These are phyloP conservation scores for Drosophila santomea DNA, from an alignment of 1,140 invertebrate genomes.

Conservation along the genomic window DNA sequence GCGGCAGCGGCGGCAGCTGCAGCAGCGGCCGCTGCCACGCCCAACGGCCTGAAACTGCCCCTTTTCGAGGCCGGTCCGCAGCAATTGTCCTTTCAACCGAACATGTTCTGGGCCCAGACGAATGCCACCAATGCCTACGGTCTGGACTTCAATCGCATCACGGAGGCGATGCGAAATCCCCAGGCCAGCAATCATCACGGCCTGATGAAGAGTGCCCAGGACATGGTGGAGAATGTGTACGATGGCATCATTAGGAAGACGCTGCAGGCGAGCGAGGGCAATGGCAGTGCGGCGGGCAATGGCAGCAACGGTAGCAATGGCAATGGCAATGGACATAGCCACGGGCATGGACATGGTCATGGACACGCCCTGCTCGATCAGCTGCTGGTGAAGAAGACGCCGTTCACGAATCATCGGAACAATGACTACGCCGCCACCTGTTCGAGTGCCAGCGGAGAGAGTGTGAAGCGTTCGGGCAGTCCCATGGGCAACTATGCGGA, in stretches of 20 bases:
- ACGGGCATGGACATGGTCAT: conserved; percentile 86
- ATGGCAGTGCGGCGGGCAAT: conserved; percentile 42
- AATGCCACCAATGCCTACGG: conserved; percentile 83
- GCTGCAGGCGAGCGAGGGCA: conserved; percentile 83
- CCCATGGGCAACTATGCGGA: conserved; percentile 67
- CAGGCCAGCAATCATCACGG: conserved; percentile 72
- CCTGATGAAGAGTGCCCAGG: conserved; percentile 79
- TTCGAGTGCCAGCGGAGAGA: conserved; percentile 39
- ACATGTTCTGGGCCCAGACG: conserved; percentile 87
- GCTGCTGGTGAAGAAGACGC: conserved; percentile 88
- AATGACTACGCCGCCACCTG: conserved; percentile 68
- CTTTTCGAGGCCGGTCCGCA: conserved; percentile 86
- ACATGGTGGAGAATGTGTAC: conserved; percentile 87
- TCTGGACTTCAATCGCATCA: conserved; percentile 87
- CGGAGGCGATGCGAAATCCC: conserved; percentile 85
- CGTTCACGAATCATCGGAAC: conserved; percentile 70
- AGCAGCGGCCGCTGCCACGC: conserved; percentile 88
- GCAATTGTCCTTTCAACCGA: conserved; percentile 86
- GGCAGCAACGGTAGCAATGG: conserved; percentile 56
- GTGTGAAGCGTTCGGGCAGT: conserved; percentile 70
- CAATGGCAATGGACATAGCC: conserved; percentile 70
- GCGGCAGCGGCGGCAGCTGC: conserved; percentile 89
- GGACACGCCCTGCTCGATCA: conserved; percentile 90
- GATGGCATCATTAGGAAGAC: conserved; percentile 92
- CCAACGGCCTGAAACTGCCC: conserved; percentile 89